These are phyloP conservation scores for Endotricha flammealis DNA, from an alignment of 2,888 invertebrate genomes.

Conservation along the genomic window DNA sequence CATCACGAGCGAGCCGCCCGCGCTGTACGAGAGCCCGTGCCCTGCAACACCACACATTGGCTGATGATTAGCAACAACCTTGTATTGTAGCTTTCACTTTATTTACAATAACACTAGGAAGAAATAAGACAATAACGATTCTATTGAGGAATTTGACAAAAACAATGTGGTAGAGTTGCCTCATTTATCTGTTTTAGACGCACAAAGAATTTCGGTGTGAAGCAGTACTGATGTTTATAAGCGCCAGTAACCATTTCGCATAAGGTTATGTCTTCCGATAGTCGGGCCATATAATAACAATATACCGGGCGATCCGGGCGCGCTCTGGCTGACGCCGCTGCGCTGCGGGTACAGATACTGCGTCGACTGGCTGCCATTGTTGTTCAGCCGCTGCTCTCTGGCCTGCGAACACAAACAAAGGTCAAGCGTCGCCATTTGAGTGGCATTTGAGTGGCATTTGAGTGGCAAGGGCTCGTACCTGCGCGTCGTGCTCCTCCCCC, in stretches of 20 bases:
- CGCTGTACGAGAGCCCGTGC: slow-evolving; percentile 65
- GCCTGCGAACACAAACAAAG: slow-evolving; percentile 29
- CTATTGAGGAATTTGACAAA: no score
- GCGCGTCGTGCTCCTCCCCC: slow-evolving; percentile 69
- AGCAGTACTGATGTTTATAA: no score
- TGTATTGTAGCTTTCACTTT: no score
- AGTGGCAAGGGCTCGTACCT: slow-evolving; percentile 28
- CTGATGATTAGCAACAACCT: no score
- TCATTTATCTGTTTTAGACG: no score
- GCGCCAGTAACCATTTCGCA: slow-evolving; percentile 2
- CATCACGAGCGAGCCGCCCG: slow-evolving; percentile 72
- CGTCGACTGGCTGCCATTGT: slow-evolving; percentile 36
- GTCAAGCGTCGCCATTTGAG: slow-evolving; percentile 3
- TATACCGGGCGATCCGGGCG: slow-evolving; percentile 83
- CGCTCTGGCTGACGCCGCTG: slow-evolving; percentile 81
- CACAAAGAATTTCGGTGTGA: no score
- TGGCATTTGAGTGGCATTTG: not conserved
- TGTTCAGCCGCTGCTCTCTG: slow-evolving; percentile 65
- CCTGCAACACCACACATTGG: slow-evolving; percentile 32
- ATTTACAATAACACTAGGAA: no score
- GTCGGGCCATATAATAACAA: not conserved
- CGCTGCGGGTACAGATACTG: slow-evolving; percentile 81
- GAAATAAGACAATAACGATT: no score
- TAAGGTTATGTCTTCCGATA: not conserved
- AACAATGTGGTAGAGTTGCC: no score